Evolutionary conservation across 1,140 invertebrate species (phyloP).

Genomic region (Drosophila dunni): DNA sequence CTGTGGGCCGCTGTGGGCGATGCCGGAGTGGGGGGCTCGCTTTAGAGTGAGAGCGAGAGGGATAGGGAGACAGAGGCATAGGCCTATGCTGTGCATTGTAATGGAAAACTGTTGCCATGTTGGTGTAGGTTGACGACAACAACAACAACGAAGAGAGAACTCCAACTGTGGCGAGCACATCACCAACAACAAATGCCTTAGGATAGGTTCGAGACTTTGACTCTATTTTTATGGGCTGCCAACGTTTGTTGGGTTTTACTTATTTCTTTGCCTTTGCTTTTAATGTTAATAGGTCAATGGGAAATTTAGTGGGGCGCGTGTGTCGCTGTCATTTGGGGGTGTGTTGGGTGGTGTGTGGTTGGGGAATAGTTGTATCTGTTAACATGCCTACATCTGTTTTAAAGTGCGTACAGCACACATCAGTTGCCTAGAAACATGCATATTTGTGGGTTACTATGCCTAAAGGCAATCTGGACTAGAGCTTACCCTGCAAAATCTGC

Average conservation of each 20-base stretch:
- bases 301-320: constrained; percentile 71
- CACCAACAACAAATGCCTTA: constrained; percentile 67
- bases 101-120: constrained; percentile 79
- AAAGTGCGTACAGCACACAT: neutral
- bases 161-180: constrained; percentile 12
- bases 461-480: neutral
- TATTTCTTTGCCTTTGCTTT: constrained; percentile 51
- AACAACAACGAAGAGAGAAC: neutral
- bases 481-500: neutral
- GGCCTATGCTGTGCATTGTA: constrained; percentile 52
- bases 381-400: constrained; percentile 36
- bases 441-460: neutral
- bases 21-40: neutral
- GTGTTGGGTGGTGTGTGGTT: neutral
- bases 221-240: constrained; percentile 57
- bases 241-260: constrained; percentile 17
- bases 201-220: constrained; percentile 65
- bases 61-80: neutral
- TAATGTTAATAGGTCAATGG: constrained; percentile 79
- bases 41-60: too few relatives aligned
- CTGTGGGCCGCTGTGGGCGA: neutral
- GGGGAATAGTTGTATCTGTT: neutral
- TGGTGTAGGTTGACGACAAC: constrained; percentile 61
- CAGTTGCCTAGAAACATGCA: neutral
- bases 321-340: constrained; percentile 8